These are phyloP conservation scores for Merluccius polli DNA, from an alignment of 2,797 vertebrate genomes.

Conservation along the genomic window DNA sequence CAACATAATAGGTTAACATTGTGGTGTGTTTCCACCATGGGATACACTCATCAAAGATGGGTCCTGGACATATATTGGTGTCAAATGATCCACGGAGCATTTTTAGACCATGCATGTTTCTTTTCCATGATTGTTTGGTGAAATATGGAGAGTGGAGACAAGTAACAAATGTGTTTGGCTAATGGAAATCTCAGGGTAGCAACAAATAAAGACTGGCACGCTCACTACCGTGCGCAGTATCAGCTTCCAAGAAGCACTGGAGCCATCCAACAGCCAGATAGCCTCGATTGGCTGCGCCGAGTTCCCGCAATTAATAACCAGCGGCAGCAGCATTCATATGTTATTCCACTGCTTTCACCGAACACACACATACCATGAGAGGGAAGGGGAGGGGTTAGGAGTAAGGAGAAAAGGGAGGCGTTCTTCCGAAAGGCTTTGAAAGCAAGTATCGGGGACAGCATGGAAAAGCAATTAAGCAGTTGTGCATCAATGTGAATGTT, in stretches of 20 bases:
- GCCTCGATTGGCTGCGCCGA: slow-evolving; percentile 58
- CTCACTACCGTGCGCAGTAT: slow-evolving; percentile 52
- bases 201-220: slow-evolving; percentile 68
- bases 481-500: slow-evolving; percentile 51
- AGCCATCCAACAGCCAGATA: slow-evolving; percentile 56
- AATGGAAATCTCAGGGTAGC: slow-evolving; percentile 64
- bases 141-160: slow-evolving; percentile 74
- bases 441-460: slow-evolving; percentile 43
- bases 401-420: slow-evolving; percentile 41
- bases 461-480: slow-evolving; percentile 72
- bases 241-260: slow-evolving; percentile 67
- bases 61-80: slow-evolving; percentile 18
- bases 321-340: slow-evolving; percentile 57
- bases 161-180: slow-evolving; percentile 70
- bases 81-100: slow-evolving; percentile 57
- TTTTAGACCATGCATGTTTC: slow-evolving; percentile 35
- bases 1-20: neutral
- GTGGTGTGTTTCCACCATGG: neutral
- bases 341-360: slow-evolving; percentile 64
- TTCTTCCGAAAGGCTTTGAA: slow-evolving; percentile 50
- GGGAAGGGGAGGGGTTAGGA: slow-evolving; percentile 44
- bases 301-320: slow-evolving; percentile 66
- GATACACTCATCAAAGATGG: neutral
- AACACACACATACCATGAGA: slow-evolving; percentile 41
- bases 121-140: slow-evolving; percentile 66